Conservation (phyloP, 2,113 vertebrate species). For the Elgaria multicarinata region DNA sequence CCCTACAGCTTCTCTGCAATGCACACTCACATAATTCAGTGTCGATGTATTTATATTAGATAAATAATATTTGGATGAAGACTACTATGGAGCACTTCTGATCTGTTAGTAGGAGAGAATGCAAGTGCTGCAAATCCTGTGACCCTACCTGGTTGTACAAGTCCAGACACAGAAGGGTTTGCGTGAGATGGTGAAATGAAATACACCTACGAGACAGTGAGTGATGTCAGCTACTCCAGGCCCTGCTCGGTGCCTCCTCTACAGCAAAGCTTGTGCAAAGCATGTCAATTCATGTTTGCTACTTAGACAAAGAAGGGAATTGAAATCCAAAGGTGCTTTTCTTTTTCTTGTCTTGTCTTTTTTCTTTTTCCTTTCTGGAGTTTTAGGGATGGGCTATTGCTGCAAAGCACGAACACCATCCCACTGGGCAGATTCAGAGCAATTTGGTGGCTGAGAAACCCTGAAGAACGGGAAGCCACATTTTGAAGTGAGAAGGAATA, state of each 20-base stretch:
- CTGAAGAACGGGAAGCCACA: rapidly evolving
- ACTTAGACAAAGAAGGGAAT: constrained; percentile 52
- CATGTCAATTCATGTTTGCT: constrained; percentile 65
- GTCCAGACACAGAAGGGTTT: constrained; percentile 58
- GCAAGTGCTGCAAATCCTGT: constrained; percentile 36
- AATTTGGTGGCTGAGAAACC: not conserved
- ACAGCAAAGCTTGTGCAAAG: constrained; percentile 52
- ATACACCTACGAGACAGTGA: constrained; percentile 52
- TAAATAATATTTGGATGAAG: not conserved
- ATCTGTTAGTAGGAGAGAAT: constrained; percentile 25
- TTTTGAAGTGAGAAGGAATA: not conserved
- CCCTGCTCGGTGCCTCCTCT: constrained; percentile 49
- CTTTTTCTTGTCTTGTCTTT: too few relatives aligned
- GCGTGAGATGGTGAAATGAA: constrained; percentile 64
- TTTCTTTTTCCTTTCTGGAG: constrained; percentile 5
- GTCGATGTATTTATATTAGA: not conserved
- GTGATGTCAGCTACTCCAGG: constrained; percentile 59
- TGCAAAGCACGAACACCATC: not conserved
- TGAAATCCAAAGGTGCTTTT: constrained; percentile 40
- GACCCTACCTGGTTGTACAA: constrained; percentile 56
- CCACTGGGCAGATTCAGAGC: not conserved
- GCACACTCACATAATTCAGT: not conserved
- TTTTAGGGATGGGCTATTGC: not conserved
- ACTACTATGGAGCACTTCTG: not conserved
- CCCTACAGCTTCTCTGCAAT: not conserved